Conservation (phyloP, 2,888 invertebrate species). For the Trichopoda pennipes region DNA sequence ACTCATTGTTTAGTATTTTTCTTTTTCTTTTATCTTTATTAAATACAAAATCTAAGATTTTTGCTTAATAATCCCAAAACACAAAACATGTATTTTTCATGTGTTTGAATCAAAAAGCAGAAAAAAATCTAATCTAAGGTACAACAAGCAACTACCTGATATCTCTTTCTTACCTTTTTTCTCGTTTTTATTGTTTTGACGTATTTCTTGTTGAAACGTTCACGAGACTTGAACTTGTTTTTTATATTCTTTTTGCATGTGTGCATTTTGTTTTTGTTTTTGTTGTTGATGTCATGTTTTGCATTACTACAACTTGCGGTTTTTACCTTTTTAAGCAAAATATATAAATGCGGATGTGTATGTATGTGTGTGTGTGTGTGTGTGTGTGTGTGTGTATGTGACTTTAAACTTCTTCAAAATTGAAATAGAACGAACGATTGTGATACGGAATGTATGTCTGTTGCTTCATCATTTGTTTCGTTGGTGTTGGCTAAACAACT, state of each 20-base stretch:
- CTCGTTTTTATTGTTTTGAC: constrained; percentile 21
- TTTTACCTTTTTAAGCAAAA: constrained; percentile 56
- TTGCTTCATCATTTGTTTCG: constrained; percentile 37
- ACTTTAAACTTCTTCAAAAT: constrained; percentile 51
- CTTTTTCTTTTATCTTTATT: too few species aligned
- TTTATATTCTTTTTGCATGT: constrained; percentile 14
- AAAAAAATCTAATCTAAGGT: too few species aligned
- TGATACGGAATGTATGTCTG: constrained; percentile 6
- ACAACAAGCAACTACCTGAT: too few species aligned
- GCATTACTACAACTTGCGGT: constrained; percentile 59
- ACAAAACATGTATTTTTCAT: too few species aligned
- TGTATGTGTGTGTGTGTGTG: not conserved
- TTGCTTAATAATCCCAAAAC: too few species aligned
- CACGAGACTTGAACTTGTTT: constrained; percentile 60
- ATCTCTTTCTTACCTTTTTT: constrained; percentile 15
- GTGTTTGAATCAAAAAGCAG: too few species aligned
- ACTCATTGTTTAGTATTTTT: too few species aligned
- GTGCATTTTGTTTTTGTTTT: not conserved
- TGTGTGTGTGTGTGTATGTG: not conserved
- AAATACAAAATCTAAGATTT: too few species aligned
- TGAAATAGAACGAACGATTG: constrained; percentile 5
- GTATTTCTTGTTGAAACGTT: constrained; percentile 53
- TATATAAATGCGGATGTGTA: constrained; percentile 1
- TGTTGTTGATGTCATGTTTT: constrained; percentile 26
- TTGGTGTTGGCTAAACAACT: constrained; percentile 52